Base-by-base conservation (phyloP, 2,797 vertebrate species). In the Crossoptilon crossoptilon region DNA sequence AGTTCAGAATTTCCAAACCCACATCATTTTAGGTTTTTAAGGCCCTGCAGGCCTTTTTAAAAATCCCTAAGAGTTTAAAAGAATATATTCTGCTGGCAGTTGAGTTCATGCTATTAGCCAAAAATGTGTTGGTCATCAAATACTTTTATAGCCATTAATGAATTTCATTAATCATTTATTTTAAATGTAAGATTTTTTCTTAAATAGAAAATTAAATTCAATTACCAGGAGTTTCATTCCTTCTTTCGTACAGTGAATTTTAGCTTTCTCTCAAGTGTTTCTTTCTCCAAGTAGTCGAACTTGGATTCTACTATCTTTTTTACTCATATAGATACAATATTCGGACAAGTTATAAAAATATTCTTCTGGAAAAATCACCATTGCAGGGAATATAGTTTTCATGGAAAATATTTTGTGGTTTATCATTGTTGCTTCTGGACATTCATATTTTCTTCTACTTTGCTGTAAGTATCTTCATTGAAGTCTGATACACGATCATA, bases 121-220 rank as follows among this genome's bases (percentile, higher is more conserved):
- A 95, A 97, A 94, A 96, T 76, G 10, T 71, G 29, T 64, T 22
- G 10, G 37, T 81, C 67, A 64, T 93, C 13, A 43, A 80, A 91
- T 88, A 96, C 60, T 95, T 97, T 96, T 95, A 96, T 84, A 94
- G 71, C 59, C 84, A 92, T 56, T n/a, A 90, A 78, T 93, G 83
- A 94, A 96, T 92, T 95, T 93, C 88, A 93, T 97, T 95, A 95
- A 93, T 96, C 21, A 91, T 90, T 94, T 94, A 76, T 95, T 96
- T 92, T 81, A 96, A 96, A 84, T 31, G 67, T 82, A 91, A 78
- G 56, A 78, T 85, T 88, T 95, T 95, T 93, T 94, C 95, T 96
- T 91, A 94, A 93, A 75, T 86, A 74, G 49, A 33, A 92, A 64
- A 59, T 29, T 67, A 78, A 95, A 88, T 89, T 95, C 23, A 91